These are phyloP conservation scores for Pangasius sanitwongsei DNA, from an alignment of 2,797 vertebrate species.

Conservation along the genomic window DNA sequence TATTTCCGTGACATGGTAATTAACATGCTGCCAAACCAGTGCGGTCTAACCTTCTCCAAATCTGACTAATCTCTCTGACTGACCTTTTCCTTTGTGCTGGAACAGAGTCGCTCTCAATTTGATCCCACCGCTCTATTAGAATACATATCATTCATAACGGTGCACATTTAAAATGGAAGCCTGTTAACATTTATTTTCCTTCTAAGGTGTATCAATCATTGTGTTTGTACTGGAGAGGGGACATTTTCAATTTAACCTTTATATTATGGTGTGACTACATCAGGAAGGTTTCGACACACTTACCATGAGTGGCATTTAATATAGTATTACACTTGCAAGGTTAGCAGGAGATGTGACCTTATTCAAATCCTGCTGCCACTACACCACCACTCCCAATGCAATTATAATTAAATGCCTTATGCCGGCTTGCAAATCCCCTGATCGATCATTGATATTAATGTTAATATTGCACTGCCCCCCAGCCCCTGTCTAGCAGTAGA, in stretches of 20 bases:
- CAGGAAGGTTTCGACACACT: conserved; percentile 83
- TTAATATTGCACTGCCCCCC: conserved; percentile 87
- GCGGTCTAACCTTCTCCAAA: conserved; percentile 52
- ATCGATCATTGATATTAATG: conserved; percentile 94
- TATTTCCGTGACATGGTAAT: conserved; percentile 47
- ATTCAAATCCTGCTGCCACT: conserved; percentile 92
- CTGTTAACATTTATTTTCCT: conserved; percentile 81
- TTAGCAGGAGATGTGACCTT: conserved; percentile 93
- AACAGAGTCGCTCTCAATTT: conserved; percentile 73
- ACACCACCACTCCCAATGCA: conserved; percentile 76
- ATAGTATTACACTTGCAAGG: conserved; percentile 90
- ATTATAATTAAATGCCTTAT: conserved; percentile 98
- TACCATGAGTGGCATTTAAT: conserved; percentile 99
- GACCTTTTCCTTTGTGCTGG: conserved; percentile 77
- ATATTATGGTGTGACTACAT: conserved; percentile 83
- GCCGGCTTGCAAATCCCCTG: conserved; percentile 95
- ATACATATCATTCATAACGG: conserved; percentile 68
- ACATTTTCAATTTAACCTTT: conserved; percentile 94
- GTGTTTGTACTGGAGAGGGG: conserved; percentile 78
- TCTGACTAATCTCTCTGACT: conserved; percentile 63
- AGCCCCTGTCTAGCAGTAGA: conserved; percentile 83
- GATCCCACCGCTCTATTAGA: conserved; percentile 71
- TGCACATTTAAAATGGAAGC: conserved; percentile 64
- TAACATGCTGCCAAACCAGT: conserved; percentile 55
- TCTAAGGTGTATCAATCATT: conserved; percentile 93